Base-by-base conservation (phyloP, 2,888 invertebrate species). In the Synergus laeviventris region DNA sequence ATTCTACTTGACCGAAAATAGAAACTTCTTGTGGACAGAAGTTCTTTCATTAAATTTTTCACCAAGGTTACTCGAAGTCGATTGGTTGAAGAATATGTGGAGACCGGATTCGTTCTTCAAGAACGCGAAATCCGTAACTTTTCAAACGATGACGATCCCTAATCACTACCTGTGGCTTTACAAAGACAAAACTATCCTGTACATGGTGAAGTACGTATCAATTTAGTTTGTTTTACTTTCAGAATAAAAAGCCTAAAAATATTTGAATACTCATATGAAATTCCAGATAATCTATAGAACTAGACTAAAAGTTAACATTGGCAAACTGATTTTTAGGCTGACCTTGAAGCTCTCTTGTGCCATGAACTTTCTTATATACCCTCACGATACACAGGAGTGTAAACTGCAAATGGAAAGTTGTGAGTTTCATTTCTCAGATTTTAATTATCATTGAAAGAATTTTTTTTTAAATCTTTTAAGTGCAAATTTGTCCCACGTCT, bases 281-380 rank as follows among this genome's bases (percentile, higher is more conserved):
- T 1, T 59, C 24, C 12, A 21, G 21, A 61, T 12, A 21, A 14
- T 24, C 24, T 24, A n/a, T n/a, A 16, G 16, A 18, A 18, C n/a
- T 31, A 31, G 61, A 5, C 36, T 16, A 31, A 18, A 62, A 16
- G 3, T 36, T 36, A 8, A 36, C 38, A 62, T 54, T 59, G 1
- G 5, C 42, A 39, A 24, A 21, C 56, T 11, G 16, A 74, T 73
- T 90, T 92, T 73, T 88, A 95, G 94, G 86, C 90, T 98, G 83
- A 97, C 98, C 0, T 90, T 98, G 80, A 95, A 95, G 82, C 91
- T 98, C 45, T 97, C 97, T 0, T 98, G 98, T 87, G 97, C 97
- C 0, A 98, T 98, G 98, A 97, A 97, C 91, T 97, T 98, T 90
- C 94, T 97, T 87, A 96, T 97, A 87, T 98, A 98, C 91, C 98